Evolutionary conservation across 2,888 invertebrate species (phyloP), one percentile per base, ranked within the genome.

Genomic region (Dryocosmus kuriphilus): DNA sequence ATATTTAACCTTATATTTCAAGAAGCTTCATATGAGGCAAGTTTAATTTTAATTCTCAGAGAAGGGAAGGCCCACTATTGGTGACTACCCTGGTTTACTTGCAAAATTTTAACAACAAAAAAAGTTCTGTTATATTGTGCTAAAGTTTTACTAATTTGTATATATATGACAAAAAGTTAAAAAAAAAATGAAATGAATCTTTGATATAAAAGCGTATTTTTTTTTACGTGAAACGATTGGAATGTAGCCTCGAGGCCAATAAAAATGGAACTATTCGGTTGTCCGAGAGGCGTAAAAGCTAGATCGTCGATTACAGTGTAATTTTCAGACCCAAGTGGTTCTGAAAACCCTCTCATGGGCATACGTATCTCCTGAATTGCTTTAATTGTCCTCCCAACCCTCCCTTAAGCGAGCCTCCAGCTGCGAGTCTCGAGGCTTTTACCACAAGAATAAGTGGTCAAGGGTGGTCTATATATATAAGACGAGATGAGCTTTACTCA

Each of bases 311-410:
- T 63, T 63, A 63, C 6, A n/a, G 11, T 35, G 35, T 63, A n/a
- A 63, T 63, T 63, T 63, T 63, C 19, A 62, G 32, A 62, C 22
- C 22, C 35, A n/a, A 35, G 24, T 11, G 38, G 22, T 65, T 65
- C n/a, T 65, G 9, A 11, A 8, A 65, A 14, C 6, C 41, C 24
- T 41, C 27, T 65, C 41, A 41, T 41, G 65, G 27, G 41, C 24
- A 38, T 41, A 27, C 24, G 24, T 41, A 65, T 65, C 41, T 65
- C 22, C 24, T 24, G 16, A 65, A 65, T 65, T 65, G 65, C 38
- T 65, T 41, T 46, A 65, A 65, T 65, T 65, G 35, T 65, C 41
- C 41, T 19, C 41, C 65, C 24, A 65, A 24, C 14, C 14, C 41
- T 41, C 27, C 41, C 3, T 24, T 24, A 65, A 27, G 9, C 14